Conservation (phyloP, 2,797 vertebrate genomes). For the Schizopygopsis malacanthus region DNA sequence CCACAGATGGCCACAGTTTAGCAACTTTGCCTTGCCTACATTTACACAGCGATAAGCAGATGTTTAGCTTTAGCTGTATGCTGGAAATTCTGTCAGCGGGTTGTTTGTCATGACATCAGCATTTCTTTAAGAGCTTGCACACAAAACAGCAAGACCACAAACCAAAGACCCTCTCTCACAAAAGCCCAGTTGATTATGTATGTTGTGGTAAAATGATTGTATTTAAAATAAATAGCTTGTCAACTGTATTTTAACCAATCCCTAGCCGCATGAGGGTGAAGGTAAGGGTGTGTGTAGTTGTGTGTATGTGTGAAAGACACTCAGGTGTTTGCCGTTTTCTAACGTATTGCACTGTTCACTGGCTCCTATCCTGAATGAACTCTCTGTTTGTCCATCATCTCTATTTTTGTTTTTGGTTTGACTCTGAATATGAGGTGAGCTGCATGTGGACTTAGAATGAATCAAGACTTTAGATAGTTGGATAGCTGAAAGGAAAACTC, state of each 20-base stretch:
- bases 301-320: neutral
- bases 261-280: neutral
- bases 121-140: conserved; percentile 22
- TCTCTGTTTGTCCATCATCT: conserved; percentile 19
- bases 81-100: conserved; percentile 38
- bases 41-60: conserved; percentile 56
- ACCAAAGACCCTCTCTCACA: neutral
- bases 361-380: neutral
- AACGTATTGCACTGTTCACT: neutral
- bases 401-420: conserved; percentile 1
- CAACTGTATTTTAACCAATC: neutral
- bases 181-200: neutral
- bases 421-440: neutral
- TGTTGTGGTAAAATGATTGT: neutral
- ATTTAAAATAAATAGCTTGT: neutral
- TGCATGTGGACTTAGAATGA: neutral
- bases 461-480: neutral
- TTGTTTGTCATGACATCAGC: conserved; percentile 53
- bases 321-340: neutral
- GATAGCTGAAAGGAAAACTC: neutral
- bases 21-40: conserved; percentile 44
- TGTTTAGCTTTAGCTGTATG: conserved; percentile 54
- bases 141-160: conserved; percentile 1
- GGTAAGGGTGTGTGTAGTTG: neutral
- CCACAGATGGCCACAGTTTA: conserved; percentile 48